Base-by-base conservation (phyloP, 2,113 vertebrate genomes). In the Takifugu flavidus region DNA sequence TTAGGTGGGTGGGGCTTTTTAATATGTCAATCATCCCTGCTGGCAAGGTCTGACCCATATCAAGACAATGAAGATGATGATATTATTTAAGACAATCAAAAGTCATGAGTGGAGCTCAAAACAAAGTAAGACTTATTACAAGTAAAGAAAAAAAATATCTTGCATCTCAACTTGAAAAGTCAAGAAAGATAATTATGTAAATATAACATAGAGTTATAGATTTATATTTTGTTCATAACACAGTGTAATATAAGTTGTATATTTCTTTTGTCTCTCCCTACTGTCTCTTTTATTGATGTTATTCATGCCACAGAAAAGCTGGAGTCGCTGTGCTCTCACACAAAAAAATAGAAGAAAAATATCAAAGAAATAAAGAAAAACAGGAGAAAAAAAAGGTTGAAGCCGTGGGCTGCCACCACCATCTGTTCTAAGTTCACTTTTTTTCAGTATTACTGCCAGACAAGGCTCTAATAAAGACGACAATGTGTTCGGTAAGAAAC, bases 151-250 rank as follows among this genome's bases (percentile, higher is more conserved):
- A 72, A 72, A 86, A 90, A 89, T 90, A 94, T 95, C 93, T 91
- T 92, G 95, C 95, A 96, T 99, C 95, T 97, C 95, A 90, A 96
- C 96, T 98, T 98, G 94, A 99, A 95, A 95, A 98, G 94, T 95
- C 93, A 93, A 96, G 93, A 95, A 93, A 98, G 95, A 96, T 93
- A 95, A 96, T 94, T 98, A 95, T 99, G 97, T 99, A 99, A 97
- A 98, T 99, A 99, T 98, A 98, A 98, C 95, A 99, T 98, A 99
- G 97, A 98, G 94, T 95, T 98, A 99, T 99, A 99, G 97, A 99
- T 98, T 99, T 99, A 94, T 99, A 99, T 99, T 99, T 99, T 99
- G 96, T 98, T 98, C 96, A 99, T 99, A 98, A 99, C 95, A 97
- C 95, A 98, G 94, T 99, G 96, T 99, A 99, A 98, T 98, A 98